A percentile compares a stretch with the other conserved stretches of the same genome.
phyloP scores from a whole-genome alignment of 2,888 invertebrate genomes.

The Tuberolachnus salignus region DNA sequence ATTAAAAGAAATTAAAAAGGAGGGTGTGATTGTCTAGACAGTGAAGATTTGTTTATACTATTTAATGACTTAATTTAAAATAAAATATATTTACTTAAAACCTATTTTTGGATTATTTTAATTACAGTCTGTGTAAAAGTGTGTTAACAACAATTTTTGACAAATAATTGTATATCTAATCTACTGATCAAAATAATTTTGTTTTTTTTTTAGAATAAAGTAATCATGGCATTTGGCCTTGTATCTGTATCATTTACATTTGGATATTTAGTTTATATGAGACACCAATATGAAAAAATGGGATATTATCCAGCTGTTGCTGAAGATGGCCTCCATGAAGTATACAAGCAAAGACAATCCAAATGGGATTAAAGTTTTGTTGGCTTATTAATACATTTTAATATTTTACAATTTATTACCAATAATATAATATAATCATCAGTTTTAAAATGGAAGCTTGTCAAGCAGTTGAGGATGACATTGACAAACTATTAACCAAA shows the following conservation, averaged over 20 bases:
- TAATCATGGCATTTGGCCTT: slow-evolving; percentile 83
- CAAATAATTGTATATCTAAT: too few relatives aligned
- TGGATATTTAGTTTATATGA: slow-evolving; percentile 86
- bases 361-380: slow-evolving; percentile 71
- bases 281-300: slow-evolving; percentile 76
- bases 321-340: slow-evolving; percentile 74
- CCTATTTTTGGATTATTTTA: too few relatives aligned
- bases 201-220: slow-evolving; percentile 73
- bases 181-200: neutral
- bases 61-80: too few relatives aligned
- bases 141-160: too few relatives aligned
- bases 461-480: slow-evolving; percentile 38
- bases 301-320: slow-evolving; percentile 81
- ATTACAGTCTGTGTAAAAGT: too few relatives aligned
- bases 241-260: slow-evolving; percentile 75
- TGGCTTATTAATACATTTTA: slow-evolving; percentile 3
- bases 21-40: too few relatives aligned
- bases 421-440: neutral
- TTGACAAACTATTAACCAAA: slow-evolving; percentile 41
- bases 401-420: neutral
- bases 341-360: slow-evolving; percentile 76
- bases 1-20: too few relatives aligned
- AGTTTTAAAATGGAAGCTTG: slow-evolving; percentile 37
- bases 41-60: too few relatives aligned
- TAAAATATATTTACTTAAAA: too few relatives aligned